Percentiles rank a stretch among this genome's conserved stretches.
These are phyloP conservation scores for Camelus dromedarius DNA, from an alignment of 2,113 vertebrate genomes.

Conservation along the genomic window DNA sequence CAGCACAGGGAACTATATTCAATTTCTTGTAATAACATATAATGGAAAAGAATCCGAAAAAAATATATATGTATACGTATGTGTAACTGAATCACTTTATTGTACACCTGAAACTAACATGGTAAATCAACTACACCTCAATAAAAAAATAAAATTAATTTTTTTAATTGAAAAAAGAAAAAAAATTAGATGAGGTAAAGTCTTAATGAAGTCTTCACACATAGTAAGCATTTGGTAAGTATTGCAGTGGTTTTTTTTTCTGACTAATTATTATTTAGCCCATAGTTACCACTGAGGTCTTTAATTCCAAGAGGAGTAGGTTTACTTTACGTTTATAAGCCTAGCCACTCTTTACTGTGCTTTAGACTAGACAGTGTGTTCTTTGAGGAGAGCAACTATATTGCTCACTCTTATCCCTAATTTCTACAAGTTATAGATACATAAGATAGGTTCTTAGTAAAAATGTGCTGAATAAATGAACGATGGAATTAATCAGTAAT, in stretches of 20 bases:
- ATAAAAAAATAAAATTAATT: too few species aligned
- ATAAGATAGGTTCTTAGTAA: not conserved
- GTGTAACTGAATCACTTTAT: too few species aligned
- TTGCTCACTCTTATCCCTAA: not conserved
- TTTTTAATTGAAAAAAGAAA: too few species aligned
- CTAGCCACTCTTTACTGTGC: not conserved
- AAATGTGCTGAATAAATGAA: not conserved
- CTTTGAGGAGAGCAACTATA: not conserved
- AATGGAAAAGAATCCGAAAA: too few species aligned
- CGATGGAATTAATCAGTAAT: not conserved
- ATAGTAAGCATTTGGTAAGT: not conserved
- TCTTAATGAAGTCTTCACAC: not conserved
- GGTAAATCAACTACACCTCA: too few species aligned
- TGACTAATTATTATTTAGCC: not conserved
- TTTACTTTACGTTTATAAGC: not conserved
- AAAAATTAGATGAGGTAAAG: not conserved
- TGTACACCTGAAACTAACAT: too few species aligned
- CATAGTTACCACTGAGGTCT: not conserved
- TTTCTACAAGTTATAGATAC: not conserved
- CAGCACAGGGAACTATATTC: too few species aligned
- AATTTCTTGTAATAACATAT: too few species aligned
- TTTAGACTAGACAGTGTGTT: not conserved
- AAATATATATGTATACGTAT: too few species aligned
- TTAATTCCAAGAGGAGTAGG: not conserved
- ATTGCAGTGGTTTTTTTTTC: not conserved